Percentiles rank a stretch among this genome's conserved stretches.
These are phyloP conservation scores for Poeciliopsis occidentalis DNA, from an alignment of 2,113 vertebrate species.

Conservation along the genomic window DNA sequence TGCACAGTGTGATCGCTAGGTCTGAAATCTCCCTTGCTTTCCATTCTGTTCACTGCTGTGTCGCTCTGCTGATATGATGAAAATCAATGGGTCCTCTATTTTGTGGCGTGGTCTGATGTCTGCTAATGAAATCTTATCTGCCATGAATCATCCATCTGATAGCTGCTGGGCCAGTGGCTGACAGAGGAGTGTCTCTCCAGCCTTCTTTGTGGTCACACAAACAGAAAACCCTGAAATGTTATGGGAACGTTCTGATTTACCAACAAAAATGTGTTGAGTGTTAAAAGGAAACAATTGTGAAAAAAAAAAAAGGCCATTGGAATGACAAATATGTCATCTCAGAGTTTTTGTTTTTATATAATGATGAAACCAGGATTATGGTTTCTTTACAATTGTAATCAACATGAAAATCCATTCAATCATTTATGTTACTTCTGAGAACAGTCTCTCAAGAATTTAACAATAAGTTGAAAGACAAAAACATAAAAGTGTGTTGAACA, in stretches of 20 bases:
- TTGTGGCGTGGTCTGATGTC: constrained; percentile 55
- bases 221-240: constrained; percentile 8
- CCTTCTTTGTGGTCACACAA: constrained; percentile 31
- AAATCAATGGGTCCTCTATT: constrained; percentile 77
- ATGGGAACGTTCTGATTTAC: not conserved
- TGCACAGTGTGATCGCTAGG: constrained; percentile 28
- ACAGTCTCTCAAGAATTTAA: no score
- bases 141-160: constrained; percentile 71
- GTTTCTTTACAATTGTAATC: no score
- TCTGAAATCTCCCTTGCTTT: constrained; percentile 23
- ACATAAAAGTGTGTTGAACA: no score
- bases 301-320: not conserved
- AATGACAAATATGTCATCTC: not conserved
- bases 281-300: not conserved
- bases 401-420: no score
- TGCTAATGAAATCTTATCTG: constrained; percentile 76
- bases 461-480: no score
- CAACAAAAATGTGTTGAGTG: constrained; percentile 10
- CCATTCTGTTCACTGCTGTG: constrained; percentile 9
- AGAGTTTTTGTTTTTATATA: no score
- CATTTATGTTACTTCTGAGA: no score
- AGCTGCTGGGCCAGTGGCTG: constrained; percentile 43
- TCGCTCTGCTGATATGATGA: constrained; percentile 57
- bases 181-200: constrained; percentile 14
- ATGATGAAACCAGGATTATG: no score